phyloP scores from a whole-genome alignment of 2,888 invertebrate species.

The Alloplasta piceator region DNA sequence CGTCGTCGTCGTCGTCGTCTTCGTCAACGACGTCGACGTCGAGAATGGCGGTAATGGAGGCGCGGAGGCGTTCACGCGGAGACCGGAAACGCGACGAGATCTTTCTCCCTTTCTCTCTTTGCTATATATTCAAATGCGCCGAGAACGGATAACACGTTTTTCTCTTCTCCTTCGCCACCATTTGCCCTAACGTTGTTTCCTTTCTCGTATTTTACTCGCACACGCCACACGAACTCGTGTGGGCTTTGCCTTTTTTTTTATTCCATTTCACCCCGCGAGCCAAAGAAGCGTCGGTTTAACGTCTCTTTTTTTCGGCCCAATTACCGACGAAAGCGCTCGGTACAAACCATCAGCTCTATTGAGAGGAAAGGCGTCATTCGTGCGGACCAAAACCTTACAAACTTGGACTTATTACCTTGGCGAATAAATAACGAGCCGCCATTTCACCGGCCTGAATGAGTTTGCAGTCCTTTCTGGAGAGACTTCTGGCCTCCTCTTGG shows the following conservation, averaged over 20 bases:
- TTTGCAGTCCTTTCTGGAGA: slow-evolving; percentile 68
- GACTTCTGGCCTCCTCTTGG: not conserved
- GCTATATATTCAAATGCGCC: slow-evolving; percentile 48
- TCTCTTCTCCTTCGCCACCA: slow-evolving; percentile 33
- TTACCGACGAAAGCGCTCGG: slow-evolving; percentile 69
- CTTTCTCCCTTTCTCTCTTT: slow-evolving; percentile 8
- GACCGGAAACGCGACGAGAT: slow-evolving; percentile 58
- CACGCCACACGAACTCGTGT: not conserved
- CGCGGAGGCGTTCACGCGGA: slow-evolving; percentile 45
- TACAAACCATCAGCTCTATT: no score
- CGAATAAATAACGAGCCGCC: slow-evolving; percentile 78
- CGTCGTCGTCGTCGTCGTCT: not conserved
- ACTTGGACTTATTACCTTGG: slow-evolving; percentile 76
- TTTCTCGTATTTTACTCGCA: slow-evolving; percentile 39
- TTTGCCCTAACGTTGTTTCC: slow-evolving; percentile 44
- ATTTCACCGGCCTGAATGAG: slow-evolving; percentile 75
- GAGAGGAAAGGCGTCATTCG: not conserved
- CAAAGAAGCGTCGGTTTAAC: slow-evolving; percentile 28
- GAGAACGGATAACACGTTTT: slow-evolving; percentile 55
- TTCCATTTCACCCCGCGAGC: slow-evolving; percentile 5
- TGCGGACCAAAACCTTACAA: slow-evolving; percentile 71
- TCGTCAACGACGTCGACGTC: not conserved
- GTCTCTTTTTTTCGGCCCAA: slow-evolving; percentile 74
- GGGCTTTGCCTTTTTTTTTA: slow-evolving; percentile 21
- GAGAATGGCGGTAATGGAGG: slow-evolving; percentile 39